These are phyloP conservation scores for Gymnothorax reevesii DNA, from an alignment of 2,797 vertebrate genomes.

Conservation along the genomic window DNA sequence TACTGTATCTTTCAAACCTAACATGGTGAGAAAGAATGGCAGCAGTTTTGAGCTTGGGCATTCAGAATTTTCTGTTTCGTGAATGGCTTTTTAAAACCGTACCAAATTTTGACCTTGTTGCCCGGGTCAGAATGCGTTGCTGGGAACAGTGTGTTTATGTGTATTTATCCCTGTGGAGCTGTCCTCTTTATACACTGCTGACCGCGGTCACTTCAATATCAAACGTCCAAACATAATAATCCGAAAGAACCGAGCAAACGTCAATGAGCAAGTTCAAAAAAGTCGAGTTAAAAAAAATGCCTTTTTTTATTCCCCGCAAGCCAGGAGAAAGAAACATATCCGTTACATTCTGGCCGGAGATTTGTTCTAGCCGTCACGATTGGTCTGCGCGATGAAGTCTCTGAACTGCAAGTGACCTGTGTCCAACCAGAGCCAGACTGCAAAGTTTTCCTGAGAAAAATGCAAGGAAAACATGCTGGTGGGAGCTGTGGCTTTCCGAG, in stretches of 20 bases:
- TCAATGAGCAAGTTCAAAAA: conserved; percentile 24
- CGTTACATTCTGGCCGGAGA: conserved; percentile 22
- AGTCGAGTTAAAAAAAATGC: not conserved
- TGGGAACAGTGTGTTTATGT: not conserved
- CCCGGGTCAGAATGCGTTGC: not conserved
- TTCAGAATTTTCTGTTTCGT: not conserved
- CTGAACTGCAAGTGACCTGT: conserved; percentile 31
- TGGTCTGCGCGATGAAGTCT: conserved; percentile 4
- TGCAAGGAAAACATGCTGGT: conserved; percentile 28
- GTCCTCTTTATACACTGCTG: conserved; percentile 5
- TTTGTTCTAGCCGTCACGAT: conserved; percentile 26
- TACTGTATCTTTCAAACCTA: not conserved
- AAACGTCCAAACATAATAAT: conserved; percentile 11
- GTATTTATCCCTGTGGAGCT: not conserved
- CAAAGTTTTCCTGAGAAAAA: conserved; percentile 25
- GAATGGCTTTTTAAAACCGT: not conserved
- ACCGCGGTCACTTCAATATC: conserved; percentile 11
- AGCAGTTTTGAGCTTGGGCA: not conserved
- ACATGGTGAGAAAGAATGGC: not conserved
- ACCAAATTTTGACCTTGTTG: not conserved
- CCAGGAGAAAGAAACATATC: conserved; percentile 8
- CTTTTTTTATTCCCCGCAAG: not conserved
- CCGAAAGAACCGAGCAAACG: conserved; percentile 15
- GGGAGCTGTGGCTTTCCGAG: conserved; percentile 5
- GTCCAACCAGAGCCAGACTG: conserved; percentile 26